Evolutionary conservation across 2,888 invertebrate species (phyloP), one percentile per base, ranked within the genome.

Genomic region (Perithous albicinctus): DNA sequence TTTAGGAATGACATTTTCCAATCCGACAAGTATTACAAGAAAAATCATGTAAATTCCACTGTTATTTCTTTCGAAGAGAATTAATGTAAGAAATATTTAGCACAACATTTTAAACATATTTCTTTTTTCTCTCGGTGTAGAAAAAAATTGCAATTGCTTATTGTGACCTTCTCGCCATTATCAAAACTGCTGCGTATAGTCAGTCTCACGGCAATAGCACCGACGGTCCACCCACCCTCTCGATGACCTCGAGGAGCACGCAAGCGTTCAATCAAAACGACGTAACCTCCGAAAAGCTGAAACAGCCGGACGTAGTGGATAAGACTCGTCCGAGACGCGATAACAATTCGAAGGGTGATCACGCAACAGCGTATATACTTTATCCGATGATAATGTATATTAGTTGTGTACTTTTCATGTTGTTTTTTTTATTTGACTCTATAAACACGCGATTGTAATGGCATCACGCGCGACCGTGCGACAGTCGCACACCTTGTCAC

Each of bases 291-390:
- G 56, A 63, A 32, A 51, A 43, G 41, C 54, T 48, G n/a, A n/a
- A 18, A 20, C 56, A 59, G n/a, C 43, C 41, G 20, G 20, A 59
- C 46, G 63, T n/a, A 8, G 35, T 43, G 75, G 85, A 88, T 87
- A 88, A 88, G 86, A 81, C 85, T 86, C 85, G 79, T 80, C 80
- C 75, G 78, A 84, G 76, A 48, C 64, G 69, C 56, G 70, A 86
- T 85, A 84, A 84, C 67, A 76, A 84, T 86, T 85, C 84, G 83
- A 84, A 84, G 82, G 81, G 76, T 78, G 79, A 84, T 87, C 89
- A 90, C 87, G 87, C 88, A 86, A 89, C 85, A 87, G 85, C 86
- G 85, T 86, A n/a, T n/a, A n/a, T n/a, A 86, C 82, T 87, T 90
- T 86, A 86, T 88, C 78, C 84, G 67, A 64, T 59, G 67, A 72